Evolutionary conservation across 2,113 vertebrate genomes (phyloP), one percentile per base, ranked within the genome.

Genomic region (Bolborhynchus lineola): DNA sequence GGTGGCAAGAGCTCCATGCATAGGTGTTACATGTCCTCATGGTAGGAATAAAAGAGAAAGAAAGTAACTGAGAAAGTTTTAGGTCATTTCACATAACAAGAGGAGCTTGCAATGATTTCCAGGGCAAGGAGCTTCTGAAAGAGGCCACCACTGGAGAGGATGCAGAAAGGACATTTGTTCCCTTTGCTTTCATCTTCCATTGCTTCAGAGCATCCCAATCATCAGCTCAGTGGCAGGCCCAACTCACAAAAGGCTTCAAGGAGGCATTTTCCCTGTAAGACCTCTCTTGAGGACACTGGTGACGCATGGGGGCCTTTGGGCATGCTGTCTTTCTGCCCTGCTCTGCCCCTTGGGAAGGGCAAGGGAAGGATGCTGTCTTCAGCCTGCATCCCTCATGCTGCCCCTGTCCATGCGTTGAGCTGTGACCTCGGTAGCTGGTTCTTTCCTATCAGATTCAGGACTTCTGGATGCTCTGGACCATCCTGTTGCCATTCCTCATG

Each of bases 21-120:
- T 1, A 20, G 20, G 7, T 29, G 12, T 9, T 62, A 11, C 0
- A 0, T 63, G 26, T 2, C 8, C 26, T 65, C 2, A 0, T 8
- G 41, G 55, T 25, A 74, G 50, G 3, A 57, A 2, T 6, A 16
- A 42, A 81, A 31, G 20, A 64, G 49, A 72, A 76, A 3, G 14
- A 26, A 71, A 31, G 33, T 23, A 29, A 4, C 47, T 2, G 20
- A 29, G 35, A 19, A 23, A 13, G 8, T 1, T 25, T 41, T 19
- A 41, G 71, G 41, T 35, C 6, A 0, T 59, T 46, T 47, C 49
- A 75, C 3, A 2, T 11, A 46, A 7, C 21, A 25, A 16, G 50
- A 67, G 42, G 39, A 28, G 13, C 2, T 47, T 60, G 19, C 39
- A 28, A 24, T 11, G 5, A 29, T 25, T 71, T 72, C 63, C 17